Evolutionary conservation across 1,140 invertebrate genomes (phyloP), one percentile per base, ranked within the genome.

Genomic region (Contarinia nasturtii): DNA sequence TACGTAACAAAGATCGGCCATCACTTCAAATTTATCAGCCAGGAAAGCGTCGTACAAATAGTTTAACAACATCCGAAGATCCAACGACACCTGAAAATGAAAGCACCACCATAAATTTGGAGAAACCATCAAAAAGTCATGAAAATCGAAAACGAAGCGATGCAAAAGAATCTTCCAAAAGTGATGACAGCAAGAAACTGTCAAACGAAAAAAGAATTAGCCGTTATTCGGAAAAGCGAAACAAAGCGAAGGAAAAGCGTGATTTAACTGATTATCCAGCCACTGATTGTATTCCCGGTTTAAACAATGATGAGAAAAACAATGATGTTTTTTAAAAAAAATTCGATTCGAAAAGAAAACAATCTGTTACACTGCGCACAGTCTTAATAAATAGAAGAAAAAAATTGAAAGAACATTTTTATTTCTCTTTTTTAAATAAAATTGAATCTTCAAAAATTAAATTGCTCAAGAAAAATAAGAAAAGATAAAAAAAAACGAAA

Each of bases 1-100:
- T 65, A 38, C 53, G 60, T 46, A 65, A 65, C 48, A 65, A 71
- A 57, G 69, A 64, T 54, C 61, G 61, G 7, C 61, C 61, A 10
- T 56, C 61, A 0, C 52, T 59, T 44, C 58, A 59, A 17, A 64
- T 64, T 38, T 64, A 64, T 36, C 61, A 63, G 43, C 61, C 61
- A 2, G 44, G 48, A 0, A 63, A 63, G 46, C 51, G 50, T 2
- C 52, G 59, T 21, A 41, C 50, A 1, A 50, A 47, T 33, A 20
- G 33, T 19, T 54, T 54, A 1, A 2, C 11, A n/a, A 7, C 7
- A n/a, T 5, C 42, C 12, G 20, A 33, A n/a, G 22, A 33, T 33
- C 3, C 21, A 3, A 17, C 20, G 22, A 14, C 43, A 15, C 20
- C 20, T 4, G 18, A 17, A 12, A 19, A 11, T 7, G n/a, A 11